phyloP scores from a whole-genome alignment of 92 coral and sea anemone species.

The Palythoa heliodiscus region DNA sequence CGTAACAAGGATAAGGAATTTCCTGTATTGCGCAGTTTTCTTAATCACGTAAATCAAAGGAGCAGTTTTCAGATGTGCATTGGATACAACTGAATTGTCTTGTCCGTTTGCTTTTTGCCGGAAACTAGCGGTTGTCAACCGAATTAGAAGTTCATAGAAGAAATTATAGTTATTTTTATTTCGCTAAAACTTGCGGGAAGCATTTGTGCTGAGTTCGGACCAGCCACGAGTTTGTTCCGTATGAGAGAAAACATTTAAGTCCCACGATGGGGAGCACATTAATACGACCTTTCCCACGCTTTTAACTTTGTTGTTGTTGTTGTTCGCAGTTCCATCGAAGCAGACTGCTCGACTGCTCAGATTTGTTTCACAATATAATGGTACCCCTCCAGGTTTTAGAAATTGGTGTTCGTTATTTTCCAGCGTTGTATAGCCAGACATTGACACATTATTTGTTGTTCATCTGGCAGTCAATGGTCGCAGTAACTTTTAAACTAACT shows the following conservation, averaged over 20 bases:
- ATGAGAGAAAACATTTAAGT: constrained; percentile 22
- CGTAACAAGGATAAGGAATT: constrained; percentile 31
- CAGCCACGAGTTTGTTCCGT: constrained; percentile 26
- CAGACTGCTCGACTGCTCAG: neutral
- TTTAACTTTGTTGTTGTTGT: neutral
- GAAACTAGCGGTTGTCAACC: neutral
- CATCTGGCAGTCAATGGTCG: neutral
- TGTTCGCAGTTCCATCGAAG: neutral
- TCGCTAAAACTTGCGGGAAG: constrained; percentile 15
- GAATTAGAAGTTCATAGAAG: neutral
- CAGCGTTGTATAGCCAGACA: neutral
- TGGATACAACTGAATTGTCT: neutral
- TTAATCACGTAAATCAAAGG: neutral
- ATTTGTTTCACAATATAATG: neutral
- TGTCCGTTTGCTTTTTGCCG: neutral
- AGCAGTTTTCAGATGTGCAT: neutral
- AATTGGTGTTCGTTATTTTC: neutral
- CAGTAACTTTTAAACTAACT: neutral
- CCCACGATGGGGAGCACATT: constrained; percentile 19
- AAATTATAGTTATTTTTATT: constrained; percentile 19
- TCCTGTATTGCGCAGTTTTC: constrained; percentile 17
- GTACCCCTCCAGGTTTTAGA: neutral
- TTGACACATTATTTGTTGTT: neutral
- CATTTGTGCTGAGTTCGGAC: constrained; percentile 27
- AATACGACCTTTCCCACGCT: constrained; percentile 20